Evolutionary conservation across 2,888 invertebrate genomes (phyloP), one percentile per base, ranked within the genome.

Genomic region (Troides aeacus): DNA sequence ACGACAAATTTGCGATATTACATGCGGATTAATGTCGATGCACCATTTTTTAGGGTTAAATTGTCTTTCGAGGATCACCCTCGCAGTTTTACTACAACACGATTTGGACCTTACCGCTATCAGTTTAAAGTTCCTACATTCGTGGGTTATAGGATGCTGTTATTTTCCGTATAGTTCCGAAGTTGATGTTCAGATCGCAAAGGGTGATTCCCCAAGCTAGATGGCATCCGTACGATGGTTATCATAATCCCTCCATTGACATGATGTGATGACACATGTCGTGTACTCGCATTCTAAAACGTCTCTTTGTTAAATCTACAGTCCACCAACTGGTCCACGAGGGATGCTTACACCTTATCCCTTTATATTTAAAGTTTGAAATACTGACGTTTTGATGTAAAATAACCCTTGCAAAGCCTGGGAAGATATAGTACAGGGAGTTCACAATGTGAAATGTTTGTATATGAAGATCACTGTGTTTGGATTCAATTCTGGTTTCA

Each of bases 221-320:
- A 90, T 90, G 89, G 83, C 89, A 90, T 90, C 86, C 87, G 88
- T 85, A 86, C 90, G 92, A 92, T 92, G 86, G 92, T 91, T 92
- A 92, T 92, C 92, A 91, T 92, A 92, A 92, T 92, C 92, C 91
- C 88, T 85, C 87, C 91, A 91, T 91, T 91, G 92, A 92, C 89
- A 86, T 90, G 88, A 92, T 92, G 92, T 92, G 92, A 92, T 90
- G 92, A 92, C 92, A 92, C 92, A 92, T 92, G 92, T 92, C 92
- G 90, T 86, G 87, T 79, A 80, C 83, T 87, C 87, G 88, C 85
- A 88, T 84, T 88, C 84, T 86, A 89, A 88, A 92, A 90, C 87
- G 87, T 88, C 83, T 81, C 81, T 88, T 86, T 85, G 84, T 89
- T 88, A 89, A 84, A 82, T 81, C 77, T 74, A 72, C 76, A 72